These are phyloP conservation scores for Hirtodrosophila cameraria DNA, from an alignment of 2,888 invertebrate species.

Conservation along the genomic window DNA sequence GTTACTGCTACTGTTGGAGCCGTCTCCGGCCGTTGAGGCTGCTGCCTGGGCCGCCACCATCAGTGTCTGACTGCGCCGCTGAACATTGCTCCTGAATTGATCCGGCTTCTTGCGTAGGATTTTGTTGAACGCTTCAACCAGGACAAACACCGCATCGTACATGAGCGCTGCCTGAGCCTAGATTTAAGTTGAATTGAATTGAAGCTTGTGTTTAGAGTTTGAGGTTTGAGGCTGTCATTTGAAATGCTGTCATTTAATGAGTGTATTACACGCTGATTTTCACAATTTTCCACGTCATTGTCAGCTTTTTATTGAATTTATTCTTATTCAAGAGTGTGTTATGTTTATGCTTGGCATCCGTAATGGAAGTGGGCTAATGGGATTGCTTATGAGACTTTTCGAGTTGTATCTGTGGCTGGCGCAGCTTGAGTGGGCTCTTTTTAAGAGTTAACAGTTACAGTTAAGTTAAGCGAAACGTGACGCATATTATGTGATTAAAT, in stretches of 20 bases:
- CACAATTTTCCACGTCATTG: slow-evolving; percentile 69
- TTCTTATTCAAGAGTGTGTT: slow-evolving; percentile 13
- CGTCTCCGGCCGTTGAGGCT: slow-evolving; percentile 78
- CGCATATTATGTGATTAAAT: slow-evolving; percentile 8
- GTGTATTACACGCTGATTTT: slow-evolving; percentile 71
- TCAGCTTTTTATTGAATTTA: slow-evolving; percentile 5
- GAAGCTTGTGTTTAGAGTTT: neutral
- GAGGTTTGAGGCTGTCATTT: slow-evolving; percentile 20
- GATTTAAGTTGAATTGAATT: slow-evolving; percentile 29
- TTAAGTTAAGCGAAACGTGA: neutral
- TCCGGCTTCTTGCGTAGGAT: slow-evolving; percentile 94
- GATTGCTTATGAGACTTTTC: neutral
- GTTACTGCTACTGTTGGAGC: slow-evolving; percentile 55
- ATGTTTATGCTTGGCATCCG: no score
- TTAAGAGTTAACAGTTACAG: no score
- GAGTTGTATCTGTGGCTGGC: neutral
- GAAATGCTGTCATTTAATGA: slow-evolving; percentile 69
- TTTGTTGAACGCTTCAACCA: slow-evolving; percentile 95
- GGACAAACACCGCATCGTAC: slow-evolving; percentile 97
- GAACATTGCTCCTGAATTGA: slow-evolving; percentile 89
- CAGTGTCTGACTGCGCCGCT: slow-evolving; percentile 87
- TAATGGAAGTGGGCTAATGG: neutral
- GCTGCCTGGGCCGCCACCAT: slow-evolving; percentile 74
- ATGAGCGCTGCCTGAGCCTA: slow-evolving; percentile 97
- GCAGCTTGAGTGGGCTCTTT: no score